phyloP scores from a whole-genome alignment of 2,888 invertebrate genomes.

The Apodemia zela region DNA sequence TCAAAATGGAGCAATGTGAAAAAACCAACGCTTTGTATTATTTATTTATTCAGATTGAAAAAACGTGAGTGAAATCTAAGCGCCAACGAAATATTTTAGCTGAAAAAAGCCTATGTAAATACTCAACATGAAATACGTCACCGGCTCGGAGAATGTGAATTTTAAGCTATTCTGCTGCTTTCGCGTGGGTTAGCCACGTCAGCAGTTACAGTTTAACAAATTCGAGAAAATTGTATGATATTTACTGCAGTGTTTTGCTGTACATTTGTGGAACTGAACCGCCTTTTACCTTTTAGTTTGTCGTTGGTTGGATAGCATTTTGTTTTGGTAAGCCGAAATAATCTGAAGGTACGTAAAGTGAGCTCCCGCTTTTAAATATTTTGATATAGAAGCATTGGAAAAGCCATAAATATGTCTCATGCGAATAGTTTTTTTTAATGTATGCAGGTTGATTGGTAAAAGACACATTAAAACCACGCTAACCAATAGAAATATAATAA shows the following conservation, averaged over 20 bases:
- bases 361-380: not conserved
- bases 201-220: constrained; percentile 26
- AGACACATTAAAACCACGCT: too few relatives aligned
- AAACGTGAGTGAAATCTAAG: constrained; percentile 33
- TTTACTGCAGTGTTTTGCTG: constrained; percentile 13
- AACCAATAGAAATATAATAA: too few relatives aligned
- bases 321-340: constrained; percentile 1
- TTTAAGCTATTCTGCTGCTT: constrained; percentile 34
- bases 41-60: constrained; percentile 33
- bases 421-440: not conserved
- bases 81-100: constrained; percentile 36
- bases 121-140: constrained; percentile 36
- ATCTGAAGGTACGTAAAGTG: not conserved
- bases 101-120: constrained; percentile 35
- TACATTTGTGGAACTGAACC: constrained; percentile 7
- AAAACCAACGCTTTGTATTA: constrained; percentile 26
- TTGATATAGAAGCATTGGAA: not conserved
- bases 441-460: too few relatives aligned
- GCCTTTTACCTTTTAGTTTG: constrained; percentile 6
- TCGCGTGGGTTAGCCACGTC: constrained; percentile 27
- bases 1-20: constrained; percentile 28
- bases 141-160: constrained; percentile 35
- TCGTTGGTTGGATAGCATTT: constrained; percentile 1
- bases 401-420: not conserved
- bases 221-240: constrained; percentile 16